phyloP scores from a whole-genome alignment of 2,113 vertebrate genomes.

The Gallinago undulata region DNA sequence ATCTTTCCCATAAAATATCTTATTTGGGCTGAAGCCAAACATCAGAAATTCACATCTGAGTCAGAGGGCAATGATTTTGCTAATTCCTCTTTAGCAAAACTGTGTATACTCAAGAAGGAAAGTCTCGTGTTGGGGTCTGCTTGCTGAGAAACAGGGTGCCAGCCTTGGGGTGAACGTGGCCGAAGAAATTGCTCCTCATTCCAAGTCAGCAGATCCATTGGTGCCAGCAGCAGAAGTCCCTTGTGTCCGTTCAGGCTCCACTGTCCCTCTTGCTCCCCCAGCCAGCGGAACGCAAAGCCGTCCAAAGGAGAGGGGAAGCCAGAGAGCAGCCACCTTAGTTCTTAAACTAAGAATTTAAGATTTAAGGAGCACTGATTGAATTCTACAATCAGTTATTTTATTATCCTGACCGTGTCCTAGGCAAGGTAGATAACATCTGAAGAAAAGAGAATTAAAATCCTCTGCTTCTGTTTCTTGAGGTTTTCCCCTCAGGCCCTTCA shows the following conservation, averaged over 20 bases:
- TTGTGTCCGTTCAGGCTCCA: fast-evolving
- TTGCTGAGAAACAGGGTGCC: fast-evolving
- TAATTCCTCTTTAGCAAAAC: not conserved
- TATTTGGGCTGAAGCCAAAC: not conserved
- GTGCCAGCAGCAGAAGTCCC: not conserved
- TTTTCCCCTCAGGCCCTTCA: not conserved
- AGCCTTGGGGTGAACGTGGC: not conserved
- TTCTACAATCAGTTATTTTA: not conserved
- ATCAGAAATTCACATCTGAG: not conserved
- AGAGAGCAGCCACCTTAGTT: not conserved
- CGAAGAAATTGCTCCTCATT: not conserved
- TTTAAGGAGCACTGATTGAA: not conserved
- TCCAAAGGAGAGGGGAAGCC: not conserved
- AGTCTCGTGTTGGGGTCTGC: not conserved
- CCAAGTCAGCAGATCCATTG: not conserved
- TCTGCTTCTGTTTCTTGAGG: not conserved
- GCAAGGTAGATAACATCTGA: not conserved
- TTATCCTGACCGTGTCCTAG: not conserved
- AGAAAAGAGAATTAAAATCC: not conserved
- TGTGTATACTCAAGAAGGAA: not conserved
- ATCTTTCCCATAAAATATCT: not conserved
- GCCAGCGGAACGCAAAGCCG: not conserved
- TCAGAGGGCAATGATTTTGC: not conserved
- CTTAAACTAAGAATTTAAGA: not conserved
- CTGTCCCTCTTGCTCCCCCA: not conserved